Evolutionary conservation across 2,113 vertebrate genomes (phyloP).

Genomic region (Thomomys bottae): DNA sequence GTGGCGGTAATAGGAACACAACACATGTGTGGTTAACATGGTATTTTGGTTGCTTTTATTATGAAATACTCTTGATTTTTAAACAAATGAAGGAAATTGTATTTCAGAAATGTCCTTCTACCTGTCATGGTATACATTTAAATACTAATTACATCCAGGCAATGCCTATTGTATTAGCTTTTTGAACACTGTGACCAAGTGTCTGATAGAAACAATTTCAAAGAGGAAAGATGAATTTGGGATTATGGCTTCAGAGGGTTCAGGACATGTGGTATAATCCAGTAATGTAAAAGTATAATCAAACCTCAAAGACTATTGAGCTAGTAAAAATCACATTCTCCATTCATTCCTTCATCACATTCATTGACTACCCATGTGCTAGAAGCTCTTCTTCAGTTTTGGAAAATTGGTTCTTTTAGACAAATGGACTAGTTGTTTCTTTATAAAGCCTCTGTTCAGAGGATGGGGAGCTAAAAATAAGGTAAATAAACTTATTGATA

Average conservation of each 20-base stretch:
- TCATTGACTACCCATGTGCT: neutral
- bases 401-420: too few species aligned
- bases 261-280: neutral
- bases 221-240: too few species aligned
- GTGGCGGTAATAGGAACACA: neutral
- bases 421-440: neutral
- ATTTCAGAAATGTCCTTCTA: slow-evolving; percentile 37
- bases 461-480: neutral
- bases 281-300: slow-evolving; percentile 7
- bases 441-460: neutral
- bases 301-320: neutral
- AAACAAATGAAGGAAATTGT: slow-evolving; percentile 54
- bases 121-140: neutral
- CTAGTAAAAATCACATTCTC: neutral
- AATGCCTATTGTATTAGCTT: neutral
- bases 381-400: neutral
- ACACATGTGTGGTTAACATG: neutral
- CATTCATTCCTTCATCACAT: neutral
- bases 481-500: neutral
- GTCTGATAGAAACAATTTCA: too few species aligned
- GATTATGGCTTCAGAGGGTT: too few species aligned
- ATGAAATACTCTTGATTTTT: slow-evolving; percentile 1
- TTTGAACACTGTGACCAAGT: too few species aligned
- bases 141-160: slow-evolving; percentile 49
- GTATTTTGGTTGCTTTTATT: slow-evolving; percentile 5